Conservation (phyloP, 2,888 invertebrate genomes). For the Andrena fulva region DNA sequence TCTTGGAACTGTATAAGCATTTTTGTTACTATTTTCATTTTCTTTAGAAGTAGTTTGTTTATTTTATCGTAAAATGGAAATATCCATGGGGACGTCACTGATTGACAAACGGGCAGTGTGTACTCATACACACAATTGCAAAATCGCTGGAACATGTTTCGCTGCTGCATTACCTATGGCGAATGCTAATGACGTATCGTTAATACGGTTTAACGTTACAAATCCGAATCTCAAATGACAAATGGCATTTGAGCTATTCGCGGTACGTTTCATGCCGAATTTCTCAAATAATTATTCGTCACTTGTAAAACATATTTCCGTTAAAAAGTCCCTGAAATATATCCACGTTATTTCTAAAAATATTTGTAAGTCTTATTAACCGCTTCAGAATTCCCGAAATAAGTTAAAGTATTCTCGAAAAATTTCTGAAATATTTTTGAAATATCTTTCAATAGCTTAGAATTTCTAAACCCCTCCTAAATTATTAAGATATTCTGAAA, state of each 20-base stretch:
- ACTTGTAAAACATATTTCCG: not conserved
- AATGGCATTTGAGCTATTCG: not conserved
- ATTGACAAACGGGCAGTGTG: not conserved
- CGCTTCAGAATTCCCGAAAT: too few species aligned
- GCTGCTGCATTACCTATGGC: not conserved
- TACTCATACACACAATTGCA: not conserved
- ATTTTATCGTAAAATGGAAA: not conserved
- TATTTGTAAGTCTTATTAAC: not conserved
- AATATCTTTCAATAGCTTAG: not conserved
- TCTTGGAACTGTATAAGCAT: not conserved
- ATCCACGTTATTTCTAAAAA: not conserved
- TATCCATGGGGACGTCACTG: not conserved
- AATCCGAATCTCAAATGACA: not conserved
- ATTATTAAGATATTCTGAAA: too few species aligned
- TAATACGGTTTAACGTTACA: constrained; percentile 1
- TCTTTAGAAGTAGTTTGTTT: not conserved
- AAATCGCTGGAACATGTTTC: not conserved
- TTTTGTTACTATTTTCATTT: too few species aligned
- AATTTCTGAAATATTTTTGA: not conserved
- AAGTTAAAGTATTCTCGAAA: too few species aligned
- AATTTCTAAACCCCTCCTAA: too few species aligned
- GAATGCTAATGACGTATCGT: not conserved
- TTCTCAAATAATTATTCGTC: not conserved
- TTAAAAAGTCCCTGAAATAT: not conserved
- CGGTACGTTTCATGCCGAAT: not conserved